phyloP scores from a whole-genome alignment of 2,888 invertebrate species.

The Spilarctia lutea region DNA sequence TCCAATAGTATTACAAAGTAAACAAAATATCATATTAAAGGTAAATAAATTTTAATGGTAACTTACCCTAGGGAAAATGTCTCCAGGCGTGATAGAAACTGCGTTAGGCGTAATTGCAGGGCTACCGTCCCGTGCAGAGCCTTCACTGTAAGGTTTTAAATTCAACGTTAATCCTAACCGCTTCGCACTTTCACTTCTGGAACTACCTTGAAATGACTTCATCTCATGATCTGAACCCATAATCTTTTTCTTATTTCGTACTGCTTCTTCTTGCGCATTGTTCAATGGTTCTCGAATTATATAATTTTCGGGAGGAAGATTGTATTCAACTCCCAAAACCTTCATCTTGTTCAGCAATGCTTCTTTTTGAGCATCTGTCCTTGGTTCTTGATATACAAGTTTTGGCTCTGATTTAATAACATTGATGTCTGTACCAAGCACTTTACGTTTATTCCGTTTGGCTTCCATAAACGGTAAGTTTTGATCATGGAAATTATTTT shows the following conservation, averaged over 20 bases:
- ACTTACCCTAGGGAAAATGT: conserved; percentile 76
- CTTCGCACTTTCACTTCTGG: conserved; percentile 58
- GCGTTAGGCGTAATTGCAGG: conserved; percentile 63
- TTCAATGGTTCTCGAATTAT: conserved; percentile 67
- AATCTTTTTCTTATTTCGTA: conserved; percentile 69
- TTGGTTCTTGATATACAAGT: conserved; percentile 53
- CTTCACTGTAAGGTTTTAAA: conserved; percentile 73
- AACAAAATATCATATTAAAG: not conserved
- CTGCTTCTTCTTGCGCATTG: conserved; percentile 75
- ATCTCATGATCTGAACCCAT: conserved; percentile 61
- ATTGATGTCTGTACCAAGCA: conserved; percentile 68
- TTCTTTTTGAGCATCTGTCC: conserved; percentile 84
- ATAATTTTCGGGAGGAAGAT: conserved; percentile 65
- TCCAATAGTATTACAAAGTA: not conserved
- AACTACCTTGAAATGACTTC: conserved; percentile 33
- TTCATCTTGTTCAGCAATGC: conserved; percentile 88
- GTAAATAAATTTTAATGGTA: conserved; percentile 14
- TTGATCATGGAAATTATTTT: conserved; percentile 66
- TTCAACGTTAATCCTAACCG: conserved; percentile 74
- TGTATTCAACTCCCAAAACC: conserved; percentile 88
- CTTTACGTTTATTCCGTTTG: conserved; percentile 72
- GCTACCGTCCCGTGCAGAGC: conserved; percentile 34
- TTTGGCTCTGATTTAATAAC: conserved; percentile 43
- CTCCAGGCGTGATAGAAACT: conserved; percentile 75
- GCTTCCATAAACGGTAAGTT: conserved; percentile 69